These are phyloP conservation scores for Mimas tiliae DNA, from an alignment of 2,888 invertebrate species.

Conservation along the genomic window DNA sequence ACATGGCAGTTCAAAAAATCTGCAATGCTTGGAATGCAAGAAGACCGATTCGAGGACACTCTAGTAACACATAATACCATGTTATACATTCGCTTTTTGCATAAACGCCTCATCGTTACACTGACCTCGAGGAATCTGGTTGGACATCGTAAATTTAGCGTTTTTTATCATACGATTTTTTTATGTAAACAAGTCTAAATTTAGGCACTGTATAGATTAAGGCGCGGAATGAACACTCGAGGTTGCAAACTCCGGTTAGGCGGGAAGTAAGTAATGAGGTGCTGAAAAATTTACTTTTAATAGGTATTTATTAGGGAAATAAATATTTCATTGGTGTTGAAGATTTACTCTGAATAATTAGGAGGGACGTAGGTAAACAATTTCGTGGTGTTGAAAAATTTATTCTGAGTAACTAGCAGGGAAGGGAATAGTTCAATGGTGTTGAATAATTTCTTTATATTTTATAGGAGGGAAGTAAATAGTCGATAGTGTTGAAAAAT, in stretches of 20 bases:
- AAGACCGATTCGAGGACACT: background rate
- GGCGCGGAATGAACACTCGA: background rate
- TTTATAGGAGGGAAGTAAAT: too few species aligned
- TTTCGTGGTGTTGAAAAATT: too few species aligned
- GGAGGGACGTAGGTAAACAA: too few species aligned
- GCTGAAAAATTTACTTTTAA: background rate
- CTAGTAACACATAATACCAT: background rate
- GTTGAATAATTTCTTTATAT: too few species aligned
- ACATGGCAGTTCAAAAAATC: background rate
- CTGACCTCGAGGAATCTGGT: conserved; percentile 14
- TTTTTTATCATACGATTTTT: conserved; percentile 7
- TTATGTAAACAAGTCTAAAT: background rate
- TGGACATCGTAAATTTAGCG: background rate
- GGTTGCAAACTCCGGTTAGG: background rate
- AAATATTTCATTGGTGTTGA: too few species aligned
- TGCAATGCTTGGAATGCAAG: background rate
- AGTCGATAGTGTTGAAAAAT: too few species aligned
- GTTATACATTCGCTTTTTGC: too few species aligned
- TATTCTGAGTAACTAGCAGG: too few species aligned
- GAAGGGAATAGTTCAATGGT: too few species aligned
- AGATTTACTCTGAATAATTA: too few species aligned
- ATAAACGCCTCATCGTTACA: conserved; percentile 5
- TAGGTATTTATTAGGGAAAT: too few species aligned
- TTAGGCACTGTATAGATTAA: conserved; percentile 1
- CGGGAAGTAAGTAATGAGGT: background rate